Evolutionary conservation across 1,140 invertebrate species (phyloP).

Genomic region (Trachymyrmex septentrionalis): DNA sequence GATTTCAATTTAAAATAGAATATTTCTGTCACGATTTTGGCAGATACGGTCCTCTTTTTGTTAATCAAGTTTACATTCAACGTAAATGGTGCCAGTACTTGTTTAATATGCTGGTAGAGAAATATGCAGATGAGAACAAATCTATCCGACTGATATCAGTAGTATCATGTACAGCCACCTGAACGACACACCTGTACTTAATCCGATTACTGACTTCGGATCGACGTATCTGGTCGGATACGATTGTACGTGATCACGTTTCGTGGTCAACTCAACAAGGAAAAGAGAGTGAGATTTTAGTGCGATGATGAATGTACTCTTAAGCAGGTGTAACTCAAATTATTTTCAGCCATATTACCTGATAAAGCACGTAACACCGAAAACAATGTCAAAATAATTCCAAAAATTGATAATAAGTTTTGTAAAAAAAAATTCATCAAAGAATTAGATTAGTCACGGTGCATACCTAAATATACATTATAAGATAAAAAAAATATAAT

Average conservation of each 20-base stretch:
- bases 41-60: not conserved
- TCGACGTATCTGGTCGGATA: conserved; percentile 56
- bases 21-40: not conserved
- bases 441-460: conserved; percentile 10
- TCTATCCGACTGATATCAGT: conserved; percentile 18
- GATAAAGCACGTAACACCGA: conserved; percentile 11
- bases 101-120: not conserved
- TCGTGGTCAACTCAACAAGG: conserved; percentile 10
- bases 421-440: conserved; percentile 2
- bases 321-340: conserved; percentile 3
- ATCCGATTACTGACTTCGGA: conserved; percentile 67
- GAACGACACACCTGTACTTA: conserved; percentile 67
- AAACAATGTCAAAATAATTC: not conserved
- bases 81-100: not conserved
- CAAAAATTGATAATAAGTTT: conserved; percentile 3
- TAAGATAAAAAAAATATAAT: not conserved
- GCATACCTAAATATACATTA: not conserved
- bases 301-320: not conserved
- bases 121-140: conserved; percentile 47
- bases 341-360: not conserved
- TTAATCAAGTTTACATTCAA: conserved; percentile 8
- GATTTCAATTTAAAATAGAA: not conserved
- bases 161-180: conserved; percentile 48
- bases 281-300: conserved; percentile 50
- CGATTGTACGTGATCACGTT: conserved; percentile 56